These are phyloP conservation scores for Oithona nana DNA, from an alignment of 2,888 invertebrate genomes.

Conservation along the genomic window DNA sequence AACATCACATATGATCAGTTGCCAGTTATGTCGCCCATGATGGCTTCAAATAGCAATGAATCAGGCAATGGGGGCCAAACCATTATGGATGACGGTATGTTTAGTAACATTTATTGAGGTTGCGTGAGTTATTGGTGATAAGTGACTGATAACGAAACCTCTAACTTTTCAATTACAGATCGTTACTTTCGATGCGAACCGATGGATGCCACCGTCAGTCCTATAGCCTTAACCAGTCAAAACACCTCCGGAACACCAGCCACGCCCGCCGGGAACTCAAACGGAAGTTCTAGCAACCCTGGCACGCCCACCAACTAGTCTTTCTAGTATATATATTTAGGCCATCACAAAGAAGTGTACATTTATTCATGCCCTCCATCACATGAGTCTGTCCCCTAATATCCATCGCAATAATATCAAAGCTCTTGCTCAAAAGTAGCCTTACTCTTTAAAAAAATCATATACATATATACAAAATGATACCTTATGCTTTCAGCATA, in stretches of 20 bases:
- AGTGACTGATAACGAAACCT: neutral
- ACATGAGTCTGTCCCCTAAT: too few relatives aligned
- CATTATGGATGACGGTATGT: conserved; percentile 10
- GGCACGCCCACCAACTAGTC: conserved; percentile 9
- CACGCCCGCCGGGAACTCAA: conserved; percentile 3
- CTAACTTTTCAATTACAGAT: conserved; percentile 4
- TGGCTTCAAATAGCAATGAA: conserved; percentile 1
- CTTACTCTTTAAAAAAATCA: too few relatives aligned
- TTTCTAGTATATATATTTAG: too few relatives aligned
- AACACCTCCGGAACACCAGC: neutral
- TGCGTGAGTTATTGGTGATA: neutral
- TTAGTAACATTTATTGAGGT: neutral
- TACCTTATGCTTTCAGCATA: too few relatives aligned
- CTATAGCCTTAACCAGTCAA: conserved; percentile 7
- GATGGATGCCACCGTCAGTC: conserved; percentile 15
- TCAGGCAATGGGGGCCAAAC: neutral
- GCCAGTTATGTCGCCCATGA: conserved; percentile 12
- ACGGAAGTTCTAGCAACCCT: conserved; percentile 11
- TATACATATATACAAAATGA: too few relatives aligned
- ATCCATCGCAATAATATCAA: too few relatives aligned
- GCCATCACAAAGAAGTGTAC: too few relatives aligned
- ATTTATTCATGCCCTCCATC: too few relatives aligned
- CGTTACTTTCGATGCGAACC: conserved; percentile 17
- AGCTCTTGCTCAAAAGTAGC: too few relatives aligned
- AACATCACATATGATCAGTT: conserved; percentile 10